Conservation (phyloP, 1,140 invertebrate genomes). For the Macrotrachela quadricornifera region DNA sequence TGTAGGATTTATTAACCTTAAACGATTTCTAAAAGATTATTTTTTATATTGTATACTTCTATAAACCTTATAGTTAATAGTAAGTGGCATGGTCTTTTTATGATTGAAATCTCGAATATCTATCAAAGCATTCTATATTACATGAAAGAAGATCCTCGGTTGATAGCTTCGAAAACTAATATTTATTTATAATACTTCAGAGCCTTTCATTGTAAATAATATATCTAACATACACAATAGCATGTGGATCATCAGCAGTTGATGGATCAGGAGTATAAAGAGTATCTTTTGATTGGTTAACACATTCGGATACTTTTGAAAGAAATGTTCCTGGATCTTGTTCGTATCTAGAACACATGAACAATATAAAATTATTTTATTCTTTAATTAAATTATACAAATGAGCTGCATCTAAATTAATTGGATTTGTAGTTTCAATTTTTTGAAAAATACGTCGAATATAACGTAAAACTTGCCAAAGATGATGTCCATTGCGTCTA, state of each 20-base stretch:
- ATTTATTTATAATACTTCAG: too few relatives aligned
- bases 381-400: conserved; percentile 38
- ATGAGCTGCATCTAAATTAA: conserved; percentile 51
- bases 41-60: too few relatives aligned
- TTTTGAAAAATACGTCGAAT: conserved; percentile 57
- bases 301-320: conserved; percentile 42
- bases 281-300: conserved; percentile 45
- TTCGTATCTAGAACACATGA: conserved; percentile 32
- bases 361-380: conserved; percentile 1
- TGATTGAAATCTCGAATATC: too few relatives aligned
- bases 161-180: too few relatives aligned
- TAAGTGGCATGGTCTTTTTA: too few relatives aligned
- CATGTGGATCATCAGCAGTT: conserved; percentile 56
- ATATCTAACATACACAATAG: conserved; percentile 41
- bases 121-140: too few relatives aligned
- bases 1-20: too few relatives aligned
- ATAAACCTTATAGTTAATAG: too few relatives aligned
- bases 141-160: too few relatives aligned
- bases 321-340: conserved; percentile 43
- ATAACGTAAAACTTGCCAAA: conserved; percentile 71
- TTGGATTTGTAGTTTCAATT: conserved; percentile 42
- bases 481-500: conserved; percentile 47
- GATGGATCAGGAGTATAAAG: conserved; percentile 46
- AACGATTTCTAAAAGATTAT: too few relatives aligned
- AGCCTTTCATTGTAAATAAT: too few relatives aligned